Evolutionary conservation across 2,888 invertebrate species (phyloP).

Genomic region (Drosophila monieri): DNA sequence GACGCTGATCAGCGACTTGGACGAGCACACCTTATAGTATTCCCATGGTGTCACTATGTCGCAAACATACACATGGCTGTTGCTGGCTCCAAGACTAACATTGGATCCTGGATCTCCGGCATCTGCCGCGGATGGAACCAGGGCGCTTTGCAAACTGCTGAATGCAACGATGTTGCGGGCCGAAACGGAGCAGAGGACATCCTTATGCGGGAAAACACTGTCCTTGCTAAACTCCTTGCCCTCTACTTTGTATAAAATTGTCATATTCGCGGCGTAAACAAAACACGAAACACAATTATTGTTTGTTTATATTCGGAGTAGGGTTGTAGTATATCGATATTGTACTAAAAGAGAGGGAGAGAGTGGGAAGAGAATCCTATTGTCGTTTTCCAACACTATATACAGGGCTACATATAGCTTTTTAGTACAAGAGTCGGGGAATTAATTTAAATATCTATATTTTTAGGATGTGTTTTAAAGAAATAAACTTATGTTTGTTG

Average conservation of each 20-base stretch:
- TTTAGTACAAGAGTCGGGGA: too few relatives aligned
- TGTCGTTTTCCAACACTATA: background rate
- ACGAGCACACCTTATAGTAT: slow-evolving; percentile 88
- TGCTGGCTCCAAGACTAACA: slow-evolving; percentile 28
- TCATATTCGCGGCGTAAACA: slow-evolving; percentile 61
- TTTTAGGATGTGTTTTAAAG: too few relatives aligned
- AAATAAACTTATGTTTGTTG: too few relatives aligned
- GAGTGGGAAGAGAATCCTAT: background rate
- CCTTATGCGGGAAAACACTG: slow-evolving; percentile 66
- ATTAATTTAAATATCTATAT: too few relatives aligned
- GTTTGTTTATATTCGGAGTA: background rate
- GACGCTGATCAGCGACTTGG: slow-evolving; percentile 88
- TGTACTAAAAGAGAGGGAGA: too few relatives aligned
- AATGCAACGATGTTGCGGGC: slow-evolving; percentile 93
- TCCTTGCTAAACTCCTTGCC: slow-evolving; percentile 67
- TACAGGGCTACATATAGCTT: background rate
- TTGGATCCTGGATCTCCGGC: slow-evolving; percentile 24
- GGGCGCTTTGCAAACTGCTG: slow-evolving; percentile 86
- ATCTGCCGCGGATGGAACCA: slow-evolving; percentile 24
- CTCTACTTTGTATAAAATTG: slow-evolving; percentile 80
- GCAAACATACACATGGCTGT: slow-evolving; percentile 68
- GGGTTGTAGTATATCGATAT: too few relatives aligned
- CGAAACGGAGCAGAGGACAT: slow-evolving; percentile 89
- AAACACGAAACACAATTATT: slow-evolving; percentile 1
- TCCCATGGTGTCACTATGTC: slow-evolving; percentile 89